Percentiles rank a stretch among this genome's conserved stretches.
phyloP scores from a whole-genome alignment of 2,888 invertebrate genomes.

The Dryobota labecula region DNA sequence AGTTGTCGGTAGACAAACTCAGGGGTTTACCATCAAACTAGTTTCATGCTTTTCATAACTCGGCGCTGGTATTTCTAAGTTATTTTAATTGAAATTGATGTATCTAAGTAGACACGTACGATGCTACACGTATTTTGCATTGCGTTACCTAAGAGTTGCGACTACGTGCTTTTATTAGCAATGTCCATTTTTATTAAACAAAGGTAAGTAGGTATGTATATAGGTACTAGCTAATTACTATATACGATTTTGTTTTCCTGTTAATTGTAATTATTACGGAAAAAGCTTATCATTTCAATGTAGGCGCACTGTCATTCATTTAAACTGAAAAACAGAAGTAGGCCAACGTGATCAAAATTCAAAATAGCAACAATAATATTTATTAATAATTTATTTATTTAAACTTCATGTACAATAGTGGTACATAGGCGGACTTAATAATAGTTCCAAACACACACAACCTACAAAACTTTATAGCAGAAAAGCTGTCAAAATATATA shows the following conservation, averaged over 20 bases:
- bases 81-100: conserved; percentile 12
- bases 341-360: not conserved
- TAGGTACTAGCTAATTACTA: too few species aligned
- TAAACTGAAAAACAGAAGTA: not conserved
- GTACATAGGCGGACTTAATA: too few species aligned
- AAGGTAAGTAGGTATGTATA: too few species aligned
- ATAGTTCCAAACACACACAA: too few species aligned
- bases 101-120: not conserved
- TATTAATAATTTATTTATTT: too few species aligned
- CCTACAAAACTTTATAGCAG: too few species aligned
- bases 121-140: not conserved
- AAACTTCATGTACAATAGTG: too few species aligned
- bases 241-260: too few species aligned
- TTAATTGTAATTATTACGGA: not conserved
- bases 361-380: not conserved
- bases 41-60: conserved; percentile 24
- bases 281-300: not conserved
- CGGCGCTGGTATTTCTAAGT: conserved; percentile 15
- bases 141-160: not conserved
- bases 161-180: not conserved
- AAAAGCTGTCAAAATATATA: too few species aligned
- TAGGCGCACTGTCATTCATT: not conserved
- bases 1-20: conserved; percentile 17
- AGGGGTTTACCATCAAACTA: conserved; percentile 24
- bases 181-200: not conserved